A percentile compares a stretch with the other conserved stretches of the same genome.
Evolutionary conservation across 2,797 vertebrate species (phyloP).

Genomic region (Cercopithecus neglectus): DNA sequence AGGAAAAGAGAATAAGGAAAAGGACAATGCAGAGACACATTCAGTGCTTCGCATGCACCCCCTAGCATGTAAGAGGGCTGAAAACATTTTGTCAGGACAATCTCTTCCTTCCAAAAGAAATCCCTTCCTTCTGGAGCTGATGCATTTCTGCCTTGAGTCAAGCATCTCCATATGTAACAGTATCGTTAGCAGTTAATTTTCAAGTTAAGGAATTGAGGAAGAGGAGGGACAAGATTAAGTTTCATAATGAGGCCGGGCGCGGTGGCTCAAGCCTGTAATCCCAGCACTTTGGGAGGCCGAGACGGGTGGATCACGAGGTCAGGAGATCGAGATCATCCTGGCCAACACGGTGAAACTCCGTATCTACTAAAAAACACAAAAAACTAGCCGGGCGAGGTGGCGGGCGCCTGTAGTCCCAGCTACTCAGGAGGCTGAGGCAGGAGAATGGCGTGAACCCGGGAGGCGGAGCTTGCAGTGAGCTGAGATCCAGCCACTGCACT

Average conservation of each 20-base stretch:
- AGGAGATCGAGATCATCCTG: too few species aligned
- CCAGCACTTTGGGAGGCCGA: too few species aligned
- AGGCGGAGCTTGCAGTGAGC: too few species aligned
- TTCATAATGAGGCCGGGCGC: background rate
- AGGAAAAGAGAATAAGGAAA: background rate
- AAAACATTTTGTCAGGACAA: background rate
- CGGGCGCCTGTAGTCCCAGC: too few species aligned
- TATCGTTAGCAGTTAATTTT: background rate
- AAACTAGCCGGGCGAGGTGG: too few species aligned
- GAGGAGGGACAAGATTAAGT: background rate
- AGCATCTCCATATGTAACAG: background rate
- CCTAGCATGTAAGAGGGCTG: too few species aligned
- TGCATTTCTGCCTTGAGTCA: background rate
- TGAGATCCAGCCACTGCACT: fast-evolving
- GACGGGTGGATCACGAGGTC: too few species aligned
- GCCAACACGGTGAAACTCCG: too few species aligned
- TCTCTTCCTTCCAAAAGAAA: background rate
- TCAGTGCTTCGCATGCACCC: background rate
- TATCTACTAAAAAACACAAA: too few species aligned
- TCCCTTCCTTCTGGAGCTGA: background rate
- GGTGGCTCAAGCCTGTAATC: too few species aligned
- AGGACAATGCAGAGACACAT: background rate
- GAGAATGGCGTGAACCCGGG: too few species aligned
- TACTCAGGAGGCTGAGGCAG: too few species aligned
- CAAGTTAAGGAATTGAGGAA: background rate